A percentile compares a stretch with the other conserved stretches of the same genome.
phyloP scores from a whole-genome alignment of 2,797 vertebrate species.

The Distichodus sexfasciatus region DNA sequence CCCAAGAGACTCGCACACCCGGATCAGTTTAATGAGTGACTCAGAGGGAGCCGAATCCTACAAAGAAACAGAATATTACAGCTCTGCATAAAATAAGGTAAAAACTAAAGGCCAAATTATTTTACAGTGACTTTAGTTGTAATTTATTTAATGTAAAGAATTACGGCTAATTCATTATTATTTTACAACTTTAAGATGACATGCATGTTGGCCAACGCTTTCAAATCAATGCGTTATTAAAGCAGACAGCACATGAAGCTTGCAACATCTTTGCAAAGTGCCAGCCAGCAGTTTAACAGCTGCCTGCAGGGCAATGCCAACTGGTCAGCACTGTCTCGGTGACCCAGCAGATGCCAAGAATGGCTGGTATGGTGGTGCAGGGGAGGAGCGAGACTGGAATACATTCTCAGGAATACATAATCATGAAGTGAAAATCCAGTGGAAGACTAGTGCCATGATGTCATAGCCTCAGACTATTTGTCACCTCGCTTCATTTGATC shows the following conservation, averaged over 20 bases:
- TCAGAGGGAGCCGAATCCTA: too few species aligned
- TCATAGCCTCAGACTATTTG: not conserved
- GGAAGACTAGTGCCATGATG: not conserved
- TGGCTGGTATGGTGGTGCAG: not conserved
- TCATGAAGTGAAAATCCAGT: not conserved
- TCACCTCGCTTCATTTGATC: not conserved
- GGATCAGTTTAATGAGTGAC: too few species aligned
- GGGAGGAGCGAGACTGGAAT: not conserved
- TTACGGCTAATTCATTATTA: too few species aligned
- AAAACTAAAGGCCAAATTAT: too few species aligned
- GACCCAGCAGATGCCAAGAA: constrained; percentile 25
- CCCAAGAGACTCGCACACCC: too few species aligned
- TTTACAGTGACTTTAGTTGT: too few species aligned
- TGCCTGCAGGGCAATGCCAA: constrained; percentile 12
- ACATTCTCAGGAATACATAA: not conserved
- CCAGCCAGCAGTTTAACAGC: constrained; percentile 19
- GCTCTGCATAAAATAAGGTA: too few species aligned
- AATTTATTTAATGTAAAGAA: too few species aligned
- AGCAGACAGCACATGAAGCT: too few species aligned
- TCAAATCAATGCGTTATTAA: not conserved
- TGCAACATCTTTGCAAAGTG: not conserved
- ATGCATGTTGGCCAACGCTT: too few species aligned
- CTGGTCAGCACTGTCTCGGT: constrained; percentile 10
- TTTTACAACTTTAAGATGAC: too few species aligned
- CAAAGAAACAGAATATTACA: too few species aligned